phyloP scores from a whole-genome alignment of 1,140 invertebrate species.

The Macrosteles quadrilineatus region DNA sequence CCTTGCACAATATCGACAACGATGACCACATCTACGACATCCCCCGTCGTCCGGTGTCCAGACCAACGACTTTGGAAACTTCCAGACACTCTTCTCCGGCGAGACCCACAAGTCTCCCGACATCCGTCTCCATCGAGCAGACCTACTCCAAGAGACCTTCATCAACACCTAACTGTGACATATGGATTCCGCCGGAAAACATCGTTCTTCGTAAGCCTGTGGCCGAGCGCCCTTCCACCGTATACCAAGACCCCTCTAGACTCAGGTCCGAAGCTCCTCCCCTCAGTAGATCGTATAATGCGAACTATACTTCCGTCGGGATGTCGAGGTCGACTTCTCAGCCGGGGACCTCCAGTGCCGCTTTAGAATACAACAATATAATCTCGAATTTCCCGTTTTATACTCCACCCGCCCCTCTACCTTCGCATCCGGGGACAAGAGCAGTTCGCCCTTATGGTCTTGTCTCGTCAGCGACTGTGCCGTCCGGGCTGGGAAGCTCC shows the following conservation, averaged over 20 bases:
- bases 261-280: not conserved
- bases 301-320: not conserved
- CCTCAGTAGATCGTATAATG: not conserved
- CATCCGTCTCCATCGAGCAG: constrained; percentile 39
- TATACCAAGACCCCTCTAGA: not conserved
- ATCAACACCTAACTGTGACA: constrained; percentile 44
- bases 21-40: not conserved
- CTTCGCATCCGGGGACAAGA: constrained; percentile 30
- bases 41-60: not conserved
- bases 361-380: constrained; percentile 35
- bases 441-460: constrained; percentile 14
- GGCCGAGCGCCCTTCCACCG: not conserved
- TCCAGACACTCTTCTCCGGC: constrained; percentile 33
- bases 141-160: constrained; percentile 44
- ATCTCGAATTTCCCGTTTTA: constrained; percentile 58
- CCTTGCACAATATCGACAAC: constrained; percentile 18
- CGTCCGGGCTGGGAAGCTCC: constrained; percentile 25
- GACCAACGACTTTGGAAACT: constrained; percentile 33
- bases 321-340: constrained; percentile 5
- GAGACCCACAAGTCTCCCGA: constrained; percentile 45
- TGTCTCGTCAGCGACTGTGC: constrained; percentile 33
- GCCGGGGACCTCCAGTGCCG: not conserved
- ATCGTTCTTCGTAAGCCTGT: constrained; percentile 21
- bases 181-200: constrained; percentile 33
- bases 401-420: constrained; percentile 53